A percentile compares a stretch with the other conserved stretches of the same genome.
Evolutionary conservation across 2,888 invertebrate species (phyloP).

Genomic region (Hemithea aestivaria): DNA sequence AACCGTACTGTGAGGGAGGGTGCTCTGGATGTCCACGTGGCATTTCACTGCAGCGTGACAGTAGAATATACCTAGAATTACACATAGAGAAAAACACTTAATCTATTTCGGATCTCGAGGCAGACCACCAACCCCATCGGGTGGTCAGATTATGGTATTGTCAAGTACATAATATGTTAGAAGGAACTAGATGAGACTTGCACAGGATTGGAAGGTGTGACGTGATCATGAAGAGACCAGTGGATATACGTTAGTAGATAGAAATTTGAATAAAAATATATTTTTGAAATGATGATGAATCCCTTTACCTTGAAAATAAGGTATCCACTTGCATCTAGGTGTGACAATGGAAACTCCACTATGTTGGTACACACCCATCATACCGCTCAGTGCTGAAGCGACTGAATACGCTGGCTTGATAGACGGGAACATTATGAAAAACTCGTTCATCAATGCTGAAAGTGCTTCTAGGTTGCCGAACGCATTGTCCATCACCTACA

Average conservation of each 20-base stretch:
- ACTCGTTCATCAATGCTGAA: slow-evolving; percentile 62
- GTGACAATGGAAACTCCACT: slow-evolving; percentile 39
- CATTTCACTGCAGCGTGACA: slow-evolving; percentile 60
- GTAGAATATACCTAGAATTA: slow-evolving; percentile 49
- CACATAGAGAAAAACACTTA: neutral
- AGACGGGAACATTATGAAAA: slow-evolving; percentile 58
- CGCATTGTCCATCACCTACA: slow-evolving; percentile 55
- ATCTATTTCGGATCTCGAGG: too few species aligned
- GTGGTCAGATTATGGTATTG: too few species aligned
- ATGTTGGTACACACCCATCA: slow-evolving; percentile 47
- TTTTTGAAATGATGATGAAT: too few species aligned
- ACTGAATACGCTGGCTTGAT: slow-evolving; percentile 57
- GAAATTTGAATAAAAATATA: too few species aligned
- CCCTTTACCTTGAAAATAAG: slow-evolving; percentile 45
- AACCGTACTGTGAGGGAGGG: slow-evolving; percentile 40
- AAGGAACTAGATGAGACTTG: too few species aligned
- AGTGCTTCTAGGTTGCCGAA: slow-evolving; percentile 58
- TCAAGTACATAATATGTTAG: too few species aligned
- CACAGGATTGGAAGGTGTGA: too few species aligned
- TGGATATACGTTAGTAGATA: too few species aligned
- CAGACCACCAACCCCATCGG: too few species aligned
- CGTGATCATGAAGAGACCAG: too few species aligned
- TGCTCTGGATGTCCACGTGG: slow-evolving; percentile 57
- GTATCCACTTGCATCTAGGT: slow-evolving; percentile 59
- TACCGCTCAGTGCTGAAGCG: slow-evolving; percentile 55